Evolutionary conservation across 2,797 vertebrate genomes (phyloP).

Genomic region (Jordanella pulchra): DNA sequence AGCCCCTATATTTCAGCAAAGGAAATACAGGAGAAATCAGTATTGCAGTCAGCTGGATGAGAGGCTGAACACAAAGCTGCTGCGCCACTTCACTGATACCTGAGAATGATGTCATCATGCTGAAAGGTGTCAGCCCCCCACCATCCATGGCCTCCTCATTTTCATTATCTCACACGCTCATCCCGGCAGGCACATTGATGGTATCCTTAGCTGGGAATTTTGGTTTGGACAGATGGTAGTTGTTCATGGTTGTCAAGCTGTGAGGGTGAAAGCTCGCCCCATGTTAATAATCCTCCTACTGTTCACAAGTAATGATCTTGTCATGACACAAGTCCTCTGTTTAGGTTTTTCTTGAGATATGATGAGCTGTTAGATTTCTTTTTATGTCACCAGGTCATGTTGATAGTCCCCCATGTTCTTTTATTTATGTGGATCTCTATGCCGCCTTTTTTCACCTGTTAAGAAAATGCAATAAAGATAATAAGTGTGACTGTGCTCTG

Average conservation of each 20-base stretch:
- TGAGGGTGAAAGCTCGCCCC: constrained; percentile 28
- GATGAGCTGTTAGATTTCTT: background rate
- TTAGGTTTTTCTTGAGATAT: constrained; percentile 1
- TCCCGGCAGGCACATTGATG: constrained; percentile 37
- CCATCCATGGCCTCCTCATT: constrained; percentile 22
- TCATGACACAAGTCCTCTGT: constrained; percentile 16
- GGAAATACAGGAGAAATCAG: constrained; percentile 53
- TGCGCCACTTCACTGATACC: constrained; percentile 78
- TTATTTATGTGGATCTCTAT: background rate
- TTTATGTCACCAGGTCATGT: constrained; percentile 8
- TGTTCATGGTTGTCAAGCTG: constrained; percentile 50
- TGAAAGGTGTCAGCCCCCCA: constrained; percentile 64
- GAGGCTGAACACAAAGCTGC: constrained; percentile 70
- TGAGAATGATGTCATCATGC: constrained; percentile 81
- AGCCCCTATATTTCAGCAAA: constrained; percentile 56
- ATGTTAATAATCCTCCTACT: constrained; percentile 19
- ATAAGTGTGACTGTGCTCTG: background rate
- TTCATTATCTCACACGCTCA: constrained; percentile 40
- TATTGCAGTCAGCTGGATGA: constrained; percentile 57
- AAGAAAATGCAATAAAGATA: background rate
- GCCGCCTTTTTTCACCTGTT: background rate
- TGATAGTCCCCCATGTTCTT: background rate
- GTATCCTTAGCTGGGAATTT: constrained; percentile 32
- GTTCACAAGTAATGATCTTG: constrained; percentile 27
- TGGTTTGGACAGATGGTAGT: constrained; percentile 58